phyloP scores from a whole-genome alignment of 2,113 vertebrate genomes.

The Saccopteryx leptura region DNA sequence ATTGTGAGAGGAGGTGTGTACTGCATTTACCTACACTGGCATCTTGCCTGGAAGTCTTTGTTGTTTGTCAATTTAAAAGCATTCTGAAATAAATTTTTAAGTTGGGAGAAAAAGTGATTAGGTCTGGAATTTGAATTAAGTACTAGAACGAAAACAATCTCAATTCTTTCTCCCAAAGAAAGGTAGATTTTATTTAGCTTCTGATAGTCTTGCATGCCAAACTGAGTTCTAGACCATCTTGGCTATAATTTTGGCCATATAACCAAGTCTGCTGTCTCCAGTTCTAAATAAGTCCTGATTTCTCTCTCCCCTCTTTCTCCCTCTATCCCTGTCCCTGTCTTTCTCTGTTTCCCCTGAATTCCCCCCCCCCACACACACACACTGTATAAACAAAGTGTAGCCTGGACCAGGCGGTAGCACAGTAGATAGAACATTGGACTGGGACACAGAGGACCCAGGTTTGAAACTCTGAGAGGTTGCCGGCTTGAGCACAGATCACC shows the following conservation, averaged over 20 bases:
- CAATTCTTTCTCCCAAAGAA: slow-evolving; percentile 57
- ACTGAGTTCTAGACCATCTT: not conserved
- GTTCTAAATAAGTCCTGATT: not conserved
- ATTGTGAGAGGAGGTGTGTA: too few relatives aligned
- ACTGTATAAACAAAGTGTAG: not conserved
- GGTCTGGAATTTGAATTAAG: slow-evolving; percentile 40
- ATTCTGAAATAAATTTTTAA: slow-evolving; percentile 65
- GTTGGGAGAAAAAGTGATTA: not conserved
- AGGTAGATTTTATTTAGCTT: slow-evolving; percentile 31
- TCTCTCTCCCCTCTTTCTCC: not conserved
- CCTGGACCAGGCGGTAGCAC: too few relatives aligned
- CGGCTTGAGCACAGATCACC: too few relatives aligned
- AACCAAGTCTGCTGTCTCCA: slow-evolving; percentile 14
- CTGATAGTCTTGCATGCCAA: not conserved
- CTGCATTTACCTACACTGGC: too few relatives aligned
- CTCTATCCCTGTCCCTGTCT: not conserved
- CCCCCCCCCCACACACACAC: not conserved
- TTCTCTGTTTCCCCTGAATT: not conserved
- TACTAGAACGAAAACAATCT: slow-evolving; percentile 35
- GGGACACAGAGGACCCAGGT: too few relatives aligned
- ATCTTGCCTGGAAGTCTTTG: not conserved
- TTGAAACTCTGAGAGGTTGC: too few relatives aligned
- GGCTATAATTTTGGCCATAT: slow-evolving; percentile 25
- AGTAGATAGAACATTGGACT: too few relatives aligned
- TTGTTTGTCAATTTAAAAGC: slow-evolving; percentile 34